phyloP scores from a whole-genome alignment of 2,888 invertebrate species.

The Catocala fraxini region DNA sequence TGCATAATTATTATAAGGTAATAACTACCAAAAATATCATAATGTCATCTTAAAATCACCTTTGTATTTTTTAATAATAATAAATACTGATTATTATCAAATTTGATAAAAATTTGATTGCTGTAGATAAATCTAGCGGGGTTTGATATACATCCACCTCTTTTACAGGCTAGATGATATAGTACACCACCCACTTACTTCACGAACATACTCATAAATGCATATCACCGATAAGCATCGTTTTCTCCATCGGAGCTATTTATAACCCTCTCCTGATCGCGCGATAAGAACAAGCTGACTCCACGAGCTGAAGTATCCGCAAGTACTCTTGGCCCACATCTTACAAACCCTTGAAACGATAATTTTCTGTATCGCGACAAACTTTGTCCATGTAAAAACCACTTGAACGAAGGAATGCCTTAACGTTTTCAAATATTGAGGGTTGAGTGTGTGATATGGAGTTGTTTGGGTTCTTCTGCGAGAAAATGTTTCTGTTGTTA shows the following conservation, averaged over 20 bases:
- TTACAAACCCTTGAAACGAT: conserved; percentile 50
- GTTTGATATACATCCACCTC: no score
- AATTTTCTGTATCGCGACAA: conserved; percentile 58
- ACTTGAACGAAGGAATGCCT: conserved; percentile 20
- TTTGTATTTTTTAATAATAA: no score
- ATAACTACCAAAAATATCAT: no score
- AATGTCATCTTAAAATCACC: no score
- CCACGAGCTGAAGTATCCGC: conserved; percentile 37
- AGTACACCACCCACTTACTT: no score
- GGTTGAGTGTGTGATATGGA: conserved; percentile 2
- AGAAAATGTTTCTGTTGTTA: no score
- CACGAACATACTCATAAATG: conserved; percentile 12
- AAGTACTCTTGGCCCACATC: conserved; percentile 58
- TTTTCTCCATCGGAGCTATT: conserved; percentile 41
- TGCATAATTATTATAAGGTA: no score
- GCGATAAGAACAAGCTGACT: conserved; percentile 55
- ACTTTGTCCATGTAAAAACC: conserved; percentile 37
- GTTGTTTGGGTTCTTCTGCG: not conserved
- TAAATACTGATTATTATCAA: no score
- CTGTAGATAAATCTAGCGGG: no score
- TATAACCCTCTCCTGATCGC: conserved; percentile 46
- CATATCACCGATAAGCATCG: conserved; percentile 43
- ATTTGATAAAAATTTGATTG: no score
- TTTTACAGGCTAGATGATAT: no score
- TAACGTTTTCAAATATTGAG: conserved; percentile 17